Evolutionary conservation across 1,140 invertebrate species (phyloP).

Genomic region (Macrosteles quadrilineatus): DNA sequence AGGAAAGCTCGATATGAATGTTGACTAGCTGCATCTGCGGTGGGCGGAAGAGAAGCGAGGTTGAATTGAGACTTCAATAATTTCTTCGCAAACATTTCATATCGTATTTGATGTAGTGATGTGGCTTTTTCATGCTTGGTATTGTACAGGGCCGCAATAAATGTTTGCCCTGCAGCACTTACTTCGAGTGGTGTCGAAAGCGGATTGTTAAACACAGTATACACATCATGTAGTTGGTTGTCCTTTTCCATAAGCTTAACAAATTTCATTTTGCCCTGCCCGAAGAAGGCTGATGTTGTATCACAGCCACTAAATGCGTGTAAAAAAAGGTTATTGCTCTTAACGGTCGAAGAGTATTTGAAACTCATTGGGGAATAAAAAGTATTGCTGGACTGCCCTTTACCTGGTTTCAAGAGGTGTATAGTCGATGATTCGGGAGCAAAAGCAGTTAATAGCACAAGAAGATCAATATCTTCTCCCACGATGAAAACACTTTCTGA

Average conservation of each 20-base stretch:
- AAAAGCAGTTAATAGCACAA: slow-evolving; percentile 22
- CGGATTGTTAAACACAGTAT: background rate
- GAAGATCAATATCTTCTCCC: slow-evolving; percentile 21
- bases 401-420: slow-evolving; percentile 2
- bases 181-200: background rate
- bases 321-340: slow-evolving; percentile 12
- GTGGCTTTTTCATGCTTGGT: no score
- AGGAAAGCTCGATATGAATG: no score
- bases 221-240: background rate
- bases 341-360: slow-evolving; percentile 9
- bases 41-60: no score
- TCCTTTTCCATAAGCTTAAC: slow-evolving; percentile 11
- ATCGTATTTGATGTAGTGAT: no score
- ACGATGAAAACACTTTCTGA: slow-evolving; percentile 9
- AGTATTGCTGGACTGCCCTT: background rate
- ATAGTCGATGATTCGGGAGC: background rate
- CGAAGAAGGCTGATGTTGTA: slow-evolving; percentile 1
- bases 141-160: background rate
- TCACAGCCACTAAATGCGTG: slow-evolving; percentile 26
- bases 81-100: no score
- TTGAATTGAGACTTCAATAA: no score
- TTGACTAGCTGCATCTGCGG: no score
- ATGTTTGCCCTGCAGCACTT: background rate
- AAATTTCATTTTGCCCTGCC: slow-evolving; percentile 27
- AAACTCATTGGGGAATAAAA: no score